Evolutionary conservation across 92 coral and sea anemone genomes (phyloP).

Genomic region (Actinernus sp.): DNA sequence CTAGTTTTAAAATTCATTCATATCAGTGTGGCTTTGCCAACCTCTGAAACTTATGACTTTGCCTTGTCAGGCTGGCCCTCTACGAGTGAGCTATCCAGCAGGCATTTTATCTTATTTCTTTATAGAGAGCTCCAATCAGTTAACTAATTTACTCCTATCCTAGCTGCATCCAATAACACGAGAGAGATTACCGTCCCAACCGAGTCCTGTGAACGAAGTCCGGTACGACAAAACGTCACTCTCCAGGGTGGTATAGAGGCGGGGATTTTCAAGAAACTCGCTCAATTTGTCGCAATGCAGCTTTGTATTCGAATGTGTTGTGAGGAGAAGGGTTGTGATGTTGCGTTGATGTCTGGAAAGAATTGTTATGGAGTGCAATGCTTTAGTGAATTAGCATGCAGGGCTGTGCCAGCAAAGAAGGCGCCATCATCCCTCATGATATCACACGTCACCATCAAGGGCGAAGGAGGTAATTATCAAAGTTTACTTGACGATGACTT

Average conservation of each 20-base stretch:
- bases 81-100: no score
- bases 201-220: slow-evolving; percentile 94
- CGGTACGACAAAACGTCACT: slow-evolving; percentile 91
- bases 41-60: no score
- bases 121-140: not conserved
- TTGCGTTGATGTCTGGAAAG: slow-evolving; percentile 94
- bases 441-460: slow-evolving; percentile 94
- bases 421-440: slow-evolving; percentile 99
- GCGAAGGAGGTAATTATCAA: slow-evolving; percentile 93
- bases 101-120: no score
- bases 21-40: no score
- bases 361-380: slow-evolving; percentile 99
- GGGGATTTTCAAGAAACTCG: slow-evolving; percentile 92
- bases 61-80: no score
- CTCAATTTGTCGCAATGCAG: slow-evolving; percentile 99
- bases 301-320: slow-evolving; percentile 95
- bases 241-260: slow-evolving; percentile 97
- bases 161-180: slow-evolving; percentile 54
- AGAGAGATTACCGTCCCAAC: slow-evolving; percentile 61
- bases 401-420: slow-evolving; percentile 91
- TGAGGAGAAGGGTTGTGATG: slow-evolving; percentile 98
- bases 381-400: slow-evolving; percentile 89
- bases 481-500: no score
- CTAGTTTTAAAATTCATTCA: no score
- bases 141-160: not conserved